phyloP scores from a whole-genome alignment of 1,140 invertebrate species.

The Mya arenaria region DNA sequence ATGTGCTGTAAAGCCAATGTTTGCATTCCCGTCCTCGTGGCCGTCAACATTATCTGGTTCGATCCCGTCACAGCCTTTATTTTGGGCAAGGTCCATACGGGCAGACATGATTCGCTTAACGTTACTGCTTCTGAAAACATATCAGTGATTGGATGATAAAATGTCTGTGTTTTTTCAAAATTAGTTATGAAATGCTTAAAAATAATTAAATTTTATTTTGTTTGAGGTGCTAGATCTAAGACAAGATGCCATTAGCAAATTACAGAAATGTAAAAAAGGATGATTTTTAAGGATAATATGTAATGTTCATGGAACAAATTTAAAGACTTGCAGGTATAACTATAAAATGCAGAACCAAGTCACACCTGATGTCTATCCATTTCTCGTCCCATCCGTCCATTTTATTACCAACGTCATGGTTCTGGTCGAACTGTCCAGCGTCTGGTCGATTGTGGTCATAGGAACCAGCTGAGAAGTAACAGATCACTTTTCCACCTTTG shows the following conservation, averaged over 20 bases:
- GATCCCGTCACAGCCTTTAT: constrained; percentile 64
- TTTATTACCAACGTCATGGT: constrained; percentile 56
- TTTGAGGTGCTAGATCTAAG: too few relatives aligned
- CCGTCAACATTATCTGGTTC: constrained; percentile 71
- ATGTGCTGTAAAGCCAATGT: constrained; percentile 21
- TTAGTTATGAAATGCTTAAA: too few relatives aligned
- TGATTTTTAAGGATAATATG: too few relatives aligned
- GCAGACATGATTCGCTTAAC: constrained; percentile 56
- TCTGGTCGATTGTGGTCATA: constrained; percentile 64
- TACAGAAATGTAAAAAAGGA: too few relatives aligned
- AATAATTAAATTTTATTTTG: too few relatives aligned
- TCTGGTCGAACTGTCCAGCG: constrained; percentile 54
- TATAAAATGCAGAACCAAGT: too few relatives aligned
- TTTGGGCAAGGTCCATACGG: constrained; percentile 59
- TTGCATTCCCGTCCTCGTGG: constrained; percentile 26
- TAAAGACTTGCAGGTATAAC: too few relatives aligned
- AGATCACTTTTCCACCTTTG: constrained; percentile 63
- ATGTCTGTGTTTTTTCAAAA: too few relatives aligned
- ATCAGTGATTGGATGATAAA: too few relatives aligned
- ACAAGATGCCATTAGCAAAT: too few relatives aligned
- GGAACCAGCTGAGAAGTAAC: constrained; percentile 71
- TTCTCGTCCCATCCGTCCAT: constrained; percentile 62
- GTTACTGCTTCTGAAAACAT: constrained; percentile 34
- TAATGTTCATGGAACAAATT: too few relatives aligned
- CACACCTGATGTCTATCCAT: constrained; percentile 67